These are phyloP conservation scores for Automeris io DNA, from an alignment of 2,888 invertebrate genomes.

Conservation along the genomic window DNA sequence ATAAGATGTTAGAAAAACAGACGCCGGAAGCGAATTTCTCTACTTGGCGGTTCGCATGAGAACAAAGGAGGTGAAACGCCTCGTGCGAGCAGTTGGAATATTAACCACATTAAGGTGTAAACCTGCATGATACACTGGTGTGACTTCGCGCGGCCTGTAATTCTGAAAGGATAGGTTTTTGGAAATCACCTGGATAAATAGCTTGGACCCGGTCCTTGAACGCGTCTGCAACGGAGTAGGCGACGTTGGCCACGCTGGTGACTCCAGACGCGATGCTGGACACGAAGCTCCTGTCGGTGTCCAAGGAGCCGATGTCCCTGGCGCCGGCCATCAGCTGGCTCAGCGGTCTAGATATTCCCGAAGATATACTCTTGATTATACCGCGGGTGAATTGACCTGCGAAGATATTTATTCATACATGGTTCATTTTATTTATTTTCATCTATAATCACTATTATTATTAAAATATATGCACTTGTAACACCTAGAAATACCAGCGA, in stretches of 20 bases:
- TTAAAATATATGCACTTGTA: too few relatives aligned
- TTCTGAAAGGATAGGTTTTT: neutral
- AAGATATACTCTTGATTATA: conserved; percentile 58
- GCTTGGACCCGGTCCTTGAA: conserved; percentile 74
- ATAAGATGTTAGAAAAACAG: too few relatives aligned
- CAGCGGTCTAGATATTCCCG: conserved; percentile 65
- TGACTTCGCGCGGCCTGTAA: neutral
- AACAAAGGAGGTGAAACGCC: too few relatives aligned
- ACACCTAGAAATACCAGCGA: too few relatives aligned
- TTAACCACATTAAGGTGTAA: too few relatives aligned
- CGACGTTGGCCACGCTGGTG: conserved; percentile 57
- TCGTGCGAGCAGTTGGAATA: too few relatives aligned
- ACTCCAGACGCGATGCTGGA: conserved; percentile 58
- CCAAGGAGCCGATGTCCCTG: conserved; percentile 76
- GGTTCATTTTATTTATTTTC: too few relatives aligned
- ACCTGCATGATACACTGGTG: too few relatives aligned
- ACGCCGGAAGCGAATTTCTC: too few relatives aligned
- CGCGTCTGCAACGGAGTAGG: conserved; percentile 55
- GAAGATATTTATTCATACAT: conserved; percentile 3
- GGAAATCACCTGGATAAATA: conserved; percentile 73
- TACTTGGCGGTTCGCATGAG: too few relatives aligned
- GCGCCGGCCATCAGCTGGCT: conserved; percentile 77
- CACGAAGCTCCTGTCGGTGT: conserved; percentile 78
- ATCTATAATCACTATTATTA: too few relatives aligned
- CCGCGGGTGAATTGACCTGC: conserved; percentile 69